These are phyloP conservation scores for Calameuta idolon DNA, from an alignment of 2,888 invertebrate species.

Conservation along the genomic window DNA sequence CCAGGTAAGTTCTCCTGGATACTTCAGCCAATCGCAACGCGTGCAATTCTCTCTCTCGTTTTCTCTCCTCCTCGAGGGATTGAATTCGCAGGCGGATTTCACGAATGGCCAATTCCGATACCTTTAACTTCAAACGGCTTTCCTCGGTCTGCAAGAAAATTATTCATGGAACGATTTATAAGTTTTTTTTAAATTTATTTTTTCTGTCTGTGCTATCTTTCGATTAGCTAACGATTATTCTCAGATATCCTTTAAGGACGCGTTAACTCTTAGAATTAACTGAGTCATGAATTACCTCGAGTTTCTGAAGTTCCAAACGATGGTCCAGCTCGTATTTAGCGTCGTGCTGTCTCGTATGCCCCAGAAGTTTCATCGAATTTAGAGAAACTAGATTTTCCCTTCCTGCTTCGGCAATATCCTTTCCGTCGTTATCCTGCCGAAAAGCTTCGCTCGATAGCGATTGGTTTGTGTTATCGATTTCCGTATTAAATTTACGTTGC, in stretches of 20 bases:
- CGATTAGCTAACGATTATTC: not conserved
- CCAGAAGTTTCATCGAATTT: not conserved
- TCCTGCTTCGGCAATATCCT: not conserved
- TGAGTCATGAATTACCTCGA: conserved; percentile 32
- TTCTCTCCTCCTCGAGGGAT: conserved; percentile 39
- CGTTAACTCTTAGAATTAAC: not conserved
- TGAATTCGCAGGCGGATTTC: conserved; percentile 41
- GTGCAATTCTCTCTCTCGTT: conserved; percentile 25
- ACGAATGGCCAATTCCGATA: conserved; percentile 44
- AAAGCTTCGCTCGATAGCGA: not conserved
- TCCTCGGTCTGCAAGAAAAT: conserved; percentile 36
- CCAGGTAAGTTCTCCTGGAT: not conserved
- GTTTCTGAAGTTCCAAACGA: conserved; percentile 32
- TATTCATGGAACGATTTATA: not conserved
- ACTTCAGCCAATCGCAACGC: not conserved
- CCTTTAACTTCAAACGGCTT: conserved; percentile 41
- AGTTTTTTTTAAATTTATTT: too few relatives aligned
- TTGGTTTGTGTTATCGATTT: not conserved
- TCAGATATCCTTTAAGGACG: not conserved
- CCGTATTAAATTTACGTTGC: not conserved
- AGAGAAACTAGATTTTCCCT: not conserved
- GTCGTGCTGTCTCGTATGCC: not conserved
- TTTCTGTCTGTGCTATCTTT: not conserved
- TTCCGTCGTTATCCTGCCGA: not conserved
- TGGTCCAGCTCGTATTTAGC: conserved; percentile 32